A percentile compares a stretch with the other conserved stretches of the same genome.
Evolutionary conservation across 2,888 invertebrate genomes (phyloP).

Genomic region (Arge pagana): DNA sequence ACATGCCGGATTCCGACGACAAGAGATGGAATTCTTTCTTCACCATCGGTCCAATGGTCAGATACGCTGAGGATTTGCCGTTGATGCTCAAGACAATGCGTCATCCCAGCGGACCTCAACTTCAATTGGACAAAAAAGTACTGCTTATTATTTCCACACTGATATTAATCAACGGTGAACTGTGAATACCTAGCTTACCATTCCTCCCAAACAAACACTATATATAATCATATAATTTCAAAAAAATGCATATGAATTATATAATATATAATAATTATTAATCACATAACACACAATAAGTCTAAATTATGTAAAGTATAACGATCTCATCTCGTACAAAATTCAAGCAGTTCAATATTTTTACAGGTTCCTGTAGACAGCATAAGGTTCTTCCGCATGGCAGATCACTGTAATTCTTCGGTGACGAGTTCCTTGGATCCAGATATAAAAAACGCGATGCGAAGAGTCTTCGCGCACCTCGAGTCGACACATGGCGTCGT

Average conservation of each 20-base stretch:
- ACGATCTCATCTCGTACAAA: too few relatives aligned
- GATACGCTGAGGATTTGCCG: conserved; percentile 84
- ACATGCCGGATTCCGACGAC: conserved; percentile 68
- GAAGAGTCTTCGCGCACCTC: conserved; percentile 63
- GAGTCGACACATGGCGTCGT: conserved; percentile 62
- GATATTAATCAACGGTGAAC: too few relatives aligned
- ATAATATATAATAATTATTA: not conserved
- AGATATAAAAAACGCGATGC: conserved; percentile 65
- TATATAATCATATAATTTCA: too few relatives aligned
- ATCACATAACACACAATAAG: too few relatives aligned
- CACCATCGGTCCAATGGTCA: conserved; percentile 82
- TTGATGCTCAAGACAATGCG: conserved; percentile 74
- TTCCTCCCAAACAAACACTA: too few relatives aligned
- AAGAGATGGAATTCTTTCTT: conserved; percentile 73
- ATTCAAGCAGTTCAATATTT: conserved; percentile 20
- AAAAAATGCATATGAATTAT: conserved; percentile 5
- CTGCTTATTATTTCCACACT: too few relatives aligned
- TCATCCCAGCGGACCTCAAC: conserved; percentile 60
- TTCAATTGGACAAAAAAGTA: conserved; percentile 62
- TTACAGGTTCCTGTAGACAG: conserved; percentile 66
- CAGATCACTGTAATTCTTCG: conserved; percentile 72
- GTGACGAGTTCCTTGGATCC: conserved; percentile 65
- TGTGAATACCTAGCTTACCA: too few relatives aligned
- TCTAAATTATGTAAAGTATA: too few relatives aligned
- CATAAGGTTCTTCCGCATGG: conserved; percentile 79